Conservation (phyloP, 2,113 vertebrate genomes). For the Solea solea region DNA sequence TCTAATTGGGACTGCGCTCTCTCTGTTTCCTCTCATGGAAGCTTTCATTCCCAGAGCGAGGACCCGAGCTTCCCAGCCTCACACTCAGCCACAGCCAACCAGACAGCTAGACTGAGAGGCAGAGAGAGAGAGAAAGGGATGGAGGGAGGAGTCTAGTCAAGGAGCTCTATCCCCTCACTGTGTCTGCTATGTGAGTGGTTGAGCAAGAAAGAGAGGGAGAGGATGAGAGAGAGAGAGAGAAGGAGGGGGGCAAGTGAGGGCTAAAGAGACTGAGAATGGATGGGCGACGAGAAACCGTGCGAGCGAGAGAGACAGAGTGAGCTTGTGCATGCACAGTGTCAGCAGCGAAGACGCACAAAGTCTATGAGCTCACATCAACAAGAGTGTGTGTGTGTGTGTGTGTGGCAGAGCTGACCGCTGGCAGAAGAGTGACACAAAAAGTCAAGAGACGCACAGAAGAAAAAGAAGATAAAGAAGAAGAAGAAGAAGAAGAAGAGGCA, state of each 20-base stretch:
- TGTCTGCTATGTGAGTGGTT: conserved; percentile 65
- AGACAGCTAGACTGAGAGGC: conserved; percentile 56
- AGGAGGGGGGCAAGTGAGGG: conserved; percentile 48
- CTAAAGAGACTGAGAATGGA: conserved; percentile 76
- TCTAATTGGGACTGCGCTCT: conserved; percentile 71
- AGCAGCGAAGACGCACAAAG: conserved; percentile 63
- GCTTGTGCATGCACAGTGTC: conserved; percentile 59
- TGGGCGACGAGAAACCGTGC: conserved; percentile 59
- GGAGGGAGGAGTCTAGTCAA: conserved; percentile 73
- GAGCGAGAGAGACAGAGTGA: conserved; percentile 63
- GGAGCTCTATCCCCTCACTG: conserved; percentile 66
- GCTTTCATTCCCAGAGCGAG: conserved; percentile 66
- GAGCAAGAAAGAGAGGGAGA: conserved; percentile 56
- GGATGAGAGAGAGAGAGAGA: conserved; percentile 35
- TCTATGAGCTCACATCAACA: conserved; percentile 67
- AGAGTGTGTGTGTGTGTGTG: conserved; percentile 50
- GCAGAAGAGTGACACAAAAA: conserved; percentile 60
- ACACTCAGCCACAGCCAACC: conserved; percentile 61
- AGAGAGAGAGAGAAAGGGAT: not conserved
- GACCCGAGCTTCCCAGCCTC: conserved; percentile 64
- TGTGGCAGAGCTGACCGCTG: conserved; percentile 52
- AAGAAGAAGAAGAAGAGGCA: conserved; percentile 4
- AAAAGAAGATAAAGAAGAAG: conserved; percentile 4
- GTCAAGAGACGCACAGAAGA: conserved; percentile 4
- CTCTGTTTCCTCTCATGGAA: conserved; percentile 65